These are phyloP conservation scores for Atopsyche davidsoni DNA, from an alignment of 1,140 invertebrate genomes.

Conservation along the genomic window DNA sequence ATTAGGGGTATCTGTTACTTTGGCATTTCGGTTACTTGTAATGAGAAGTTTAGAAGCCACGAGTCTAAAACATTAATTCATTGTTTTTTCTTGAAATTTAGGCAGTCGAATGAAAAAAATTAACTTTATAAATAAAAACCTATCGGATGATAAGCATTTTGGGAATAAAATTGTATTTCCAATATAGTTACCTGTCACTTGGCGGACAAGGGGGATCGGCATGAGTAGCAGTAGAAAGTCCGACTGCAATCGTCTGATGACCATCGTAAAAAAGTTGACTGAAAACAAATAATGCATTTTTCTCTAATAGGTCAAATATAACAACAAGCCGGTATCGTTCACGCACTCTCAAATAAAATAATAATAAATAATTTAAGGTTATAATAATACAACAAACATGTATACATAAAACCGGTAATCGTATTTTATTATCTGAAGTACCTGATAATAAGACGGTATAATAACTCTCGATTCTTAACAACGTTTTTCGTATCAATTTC, in stretches of 20 bases:
- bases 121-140: not conserved
- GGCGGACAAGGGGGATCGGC: constrained; percentile 90
- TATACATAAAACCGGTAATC: not conserved
- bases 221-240: constrained; percentile 72
- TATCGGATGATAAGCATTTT: not conserved
- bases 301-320: not conserved
- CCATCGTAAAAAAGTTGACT: constrained; percentile 93
- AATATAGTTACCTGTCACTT: constrained; percentile 64
- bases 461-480: constrained; percentile 72
- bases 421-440: constrained; percentile 35
- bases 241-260: constrained; percentile 81
- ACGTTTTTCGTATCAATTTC: constrained; percentile 59
- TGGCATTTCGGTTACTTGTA: too few species aligned
- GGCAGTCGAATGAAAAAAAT: too few species aligned
- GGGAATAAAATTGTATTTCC: not conserved
- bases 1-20: not conserved
- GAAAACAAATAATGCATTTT: constrained; percentile 25
- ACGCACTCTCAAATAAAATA: constrained; percentile 1
- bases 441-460: constrained; percentile 87
- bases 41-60: too few species aligned
- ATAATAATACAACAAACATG: not conserved
- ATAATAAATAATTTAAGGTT: not conserved
- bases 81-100: too few species aligned
- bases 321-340: not conserved
- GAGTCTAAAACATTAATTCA: too few species aligned